Base-by-base conservation (phyloP, 2,888 invertebrate species). In the Chromoteleia sp. region DNA sequence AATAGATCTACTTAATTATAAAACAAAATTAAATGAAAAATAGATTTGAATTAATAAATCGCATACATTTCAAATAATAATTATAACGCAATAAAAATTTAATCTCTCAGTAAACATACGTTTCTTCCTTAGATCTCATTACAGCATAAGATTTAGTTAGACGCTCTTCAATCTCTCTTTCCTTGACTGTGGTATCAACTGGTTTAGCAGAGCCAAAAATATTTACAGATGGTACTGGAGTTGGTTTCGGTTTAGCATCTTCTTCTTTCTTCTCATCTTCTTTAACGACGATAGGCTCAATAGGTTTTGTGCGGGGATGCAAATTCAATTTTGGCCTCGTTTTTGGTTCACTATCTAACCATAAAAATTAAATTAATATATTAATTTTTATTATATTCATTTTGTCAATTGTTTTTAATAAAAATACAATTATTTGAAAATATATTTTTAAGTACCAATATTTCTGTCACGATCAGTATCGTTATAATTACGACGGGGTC, bases 181-280 rank as follows among this genome's bases (percentile, higher is more conserved):
- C 98, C 86, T 96, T 94, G 50, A 97, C 96, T 61, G 97, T 95
- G 0, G 98, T 99, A 90, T 98, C 98, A 0, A 99, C 98, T 0
- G 98, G 98, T 90, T 96, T 97, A 14, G 98, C 98, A 29, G 95
- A 96, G n/a, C 98, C 98, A 91, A 98, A 98, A 85, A 98, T 98
- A 73, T 95, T 96, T 52, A 95, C 94, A 0, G 95, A 93, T 0
- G 95, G 92, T 59, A 93, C 93, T 7, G 94, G 93, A 65, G 93
- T 91, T n/a, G 93, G 90, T 36, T 92, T 89, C 7, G 89, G 84
- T 14, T 83, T 82, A 29, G 83, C 48, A 12, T 29, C 21, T 8
- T 65, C 19, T 21, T 50, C 58, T 29, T 41, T 30, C 6, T 52
- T 39, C 8, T 82, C 52, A 10, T 81, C 82, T 8, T 86, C 88